A percentile compares a stretch with the other conserved stretches of the same genome.
phyloP scores from a whole-genome alignment of 2,888 invertebrate species.

The Tipula helvola region DNA sequence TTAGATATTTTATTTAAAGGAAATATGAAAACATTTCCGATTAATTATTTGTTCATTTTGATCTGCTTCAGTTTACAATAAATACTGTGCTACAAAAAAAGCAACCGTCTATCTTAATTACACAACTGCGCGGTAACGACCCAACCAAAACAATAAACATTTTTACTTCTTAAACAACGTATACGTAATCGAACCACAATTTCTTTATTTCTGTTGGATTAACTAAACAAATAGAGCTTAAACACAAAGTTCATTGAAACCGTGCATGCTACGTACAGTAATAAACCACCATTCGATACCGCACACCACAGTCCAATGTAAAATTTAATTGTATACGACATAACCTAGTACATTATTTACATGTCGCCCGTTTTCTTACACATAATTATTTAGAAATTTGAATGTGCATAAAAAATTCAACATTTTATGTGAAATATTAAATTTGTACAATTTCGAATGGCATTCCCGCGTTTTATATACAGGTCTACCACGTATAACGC shows the following conservation, averaged over 20 bases:
- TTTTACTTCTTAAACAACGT: neutral
- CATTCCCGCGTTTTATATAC: neutral
- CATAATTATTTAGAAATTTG: neutral
- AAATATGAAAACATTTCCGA: neutral
- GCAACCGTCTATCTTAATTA: neutral
- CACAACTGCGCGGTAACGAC: neutral
- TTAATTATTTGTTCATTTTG: neutral
- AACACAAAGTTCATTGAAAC: neutral
- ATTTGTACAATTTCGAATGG: neutral
- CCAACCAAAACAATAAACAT: neutral
- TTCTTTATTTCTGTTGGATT: neutral
- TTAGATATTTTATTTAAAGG: too few species aligned
- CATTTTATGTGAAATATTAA: neutral
- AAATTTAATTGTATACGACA: neutral
- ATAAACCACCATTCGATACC: neutral
- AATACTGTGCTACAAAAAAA: neutral
- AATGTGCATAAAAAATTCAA: neutral
- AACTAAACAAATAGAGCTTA: neutral
- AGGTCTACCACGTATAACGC: neutral
- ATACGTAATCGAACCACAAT: neutral
- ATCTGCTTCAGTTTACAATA: neutral
- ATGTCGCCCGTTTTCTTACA: neutral
- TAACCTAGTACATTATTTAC: neutral
- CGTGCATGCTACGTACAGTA: neutral
- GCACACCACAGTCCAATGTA: neutral